Evolutionary conservation across 2,888 invertebrate species (phyloP).

Genomic region (Lepidonotus clava): DNA sequence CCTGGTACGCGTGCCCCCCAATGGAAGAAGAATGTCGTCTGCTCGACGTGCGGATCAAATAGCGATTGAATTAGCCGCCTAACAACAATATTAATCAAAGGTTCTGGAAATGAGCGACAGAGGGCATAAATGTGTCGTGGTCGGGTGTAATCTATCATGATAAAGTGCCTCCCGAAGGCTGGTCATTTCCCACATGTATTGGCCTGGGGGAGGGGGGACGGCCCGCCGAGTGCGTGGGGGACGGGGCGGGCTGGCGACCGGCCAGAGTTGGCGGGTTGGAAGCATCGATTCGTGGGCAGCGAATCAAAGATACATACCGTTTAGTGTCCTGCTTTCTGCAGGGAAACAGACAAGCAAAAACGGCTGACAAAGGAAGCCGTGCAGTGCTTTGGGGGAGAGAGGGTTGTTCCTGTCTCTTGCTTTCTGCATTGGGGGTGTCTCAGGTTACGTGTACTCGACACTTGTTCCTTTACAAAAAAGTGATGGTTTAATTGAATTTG

Average conservation of each 20-base stretch:
- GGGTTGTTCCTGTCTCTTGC: background rate
- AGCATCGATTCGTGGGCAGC: background rate
- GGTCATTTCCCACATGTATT: slow-evolving; percentile 41
- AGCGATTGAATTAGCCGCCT: slow-evolving; percentile 47
- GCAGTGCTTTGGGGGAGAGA: background rate
- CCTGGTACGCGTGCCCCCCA: slow-evolving; percentile 11
- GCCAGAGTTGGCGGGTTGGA: slow-evolving; percentile 1
- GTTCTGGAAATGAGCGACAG: slow-evolving; percentile 38
- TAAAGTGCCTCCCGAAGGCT: background rate
- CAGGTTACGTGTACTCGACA: slow-evolving; percentile 29
- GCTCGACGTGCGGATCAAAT: slow-evolving; percentile 38
- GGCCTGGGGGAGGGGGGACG: background rate
- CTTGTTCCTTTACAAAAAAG: slow-evolving; percentile 3
- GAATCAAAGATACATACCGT: slow-evolving; percentile 31
- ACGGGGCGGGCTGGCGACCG: background rate
- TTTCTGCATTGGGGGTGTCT: background rate
- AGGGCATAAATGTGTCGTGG: slow-evolving; percentile 50
- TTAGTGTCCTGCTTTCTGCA: slow-evolving; percentile 2
- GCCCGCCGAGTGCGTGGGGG: background rate
- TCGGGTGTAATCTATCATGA: slow-evolving; percentile 46
- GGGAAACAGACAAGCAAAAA: background rate
- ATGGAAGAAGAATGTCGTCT: slow-evolving; percentile 25
- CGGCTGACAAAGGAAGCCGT: slow-evolving; percentile 31
- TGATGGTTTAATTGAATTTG: slow-evolving; percentile 25
- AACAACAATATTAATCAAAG: slow-evolving; percentile 50